Evolutionary conservation across 2,797 vertebrate genomes (phyloP), one percentile per base, ranked within the genome.

Genomic region (Rhinophrynus dorsalis): DNA sequence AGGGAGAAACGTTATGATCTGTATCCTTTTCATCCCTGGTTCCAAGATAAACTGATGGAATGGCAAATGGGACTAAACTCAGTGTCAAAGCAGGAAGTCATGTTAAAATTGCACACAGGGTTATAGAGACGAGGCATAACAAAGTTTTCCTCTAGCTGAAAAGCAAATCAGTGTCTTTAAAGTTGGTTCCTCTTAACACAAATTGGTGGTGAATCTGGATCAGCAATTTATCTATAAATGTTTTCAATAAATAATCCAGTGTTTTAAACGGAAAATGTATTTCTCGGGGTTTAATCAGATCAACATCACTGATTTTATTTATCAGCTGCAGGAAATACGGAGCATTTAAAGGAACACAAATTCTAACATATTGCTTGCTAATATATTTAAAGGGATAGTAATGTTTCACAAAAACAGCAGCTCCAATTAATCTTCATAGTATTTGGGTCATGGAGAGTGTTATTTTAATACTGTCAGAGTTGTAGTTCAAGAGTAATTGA

Each of bases 21-120:
- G 88, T 83, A 85, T 82, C 85, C 75, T 90, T 90, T 89, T 85
- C 83, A 83, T 78, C 79, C 78, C 85, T 84, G 85, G 87, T 88
- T 89, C 89, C 90, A 89, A 86, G 81, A 84, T 75, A 81, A 86
- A 84, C 78, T 80, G 85, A 85, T 75, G 84, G 66, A 77, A n/a
- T 6, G 10, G n/a, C 6, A 52, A 52, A 82, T 57, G 35, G 77
- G 45, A 74, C 74, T 82, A 75, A 73, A 83, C 79, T 73, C 15
- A 18, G 29, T 33, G 51, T 54, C 51, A 54, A 5, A 79, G 74
- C 52, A 27, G 76, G 33, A 29, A n/a, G 27, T 20, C 27, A 32
- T 20, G 27, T 54, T 32, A 26, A 32, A 13, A 48, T 24, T 23
- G 9, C 7, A 11, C 45, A 48, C n/a, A 56, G 59, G 80, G 60